Conservation (phyloP, 1,140 invertebrate genomes). For the Drosophila kikkawai region DNA sequence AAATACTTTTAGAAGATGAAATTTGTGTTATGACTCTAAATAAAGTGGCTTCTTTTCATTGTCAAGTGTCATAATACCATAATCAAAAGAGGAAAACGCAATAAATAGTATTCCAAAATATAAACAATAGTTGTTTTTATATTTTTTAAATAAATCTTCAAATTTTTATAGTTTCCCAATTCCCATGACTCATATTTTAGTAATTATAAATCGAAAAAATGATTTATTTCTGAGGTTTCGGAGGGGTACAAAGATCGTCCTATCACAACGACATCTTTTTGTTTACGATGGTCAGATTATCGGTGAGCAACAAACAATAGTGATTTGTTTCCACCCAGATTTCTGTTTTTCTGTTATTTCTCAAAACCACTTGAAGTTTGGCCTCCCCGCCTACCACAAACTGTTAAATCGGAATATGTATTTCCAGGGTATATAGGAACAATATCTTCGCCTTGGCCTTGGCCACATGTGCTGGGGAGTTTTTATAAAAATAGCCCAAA, state of each 20-base stretch:
- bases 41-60: background rate
- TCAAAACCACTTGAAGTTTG: conserved; percentile 29
- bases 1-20: too few relatives aligned
- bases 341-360: conserved; percentile 18
- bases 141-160: background rate
- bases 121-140: too few relatives aligned
- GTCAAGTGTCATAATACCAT: too few relatives aligned
- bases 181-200: background rate
- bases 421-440: background rate
- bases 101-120: too few relatives aligned
- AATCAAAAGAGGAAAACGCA: too few relatives aligned
- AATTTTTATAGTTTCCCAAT: background rate
- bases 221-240: background rate
- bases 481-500: conserved; percentile 53
- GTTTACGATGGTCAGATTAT: conserved; percentile 27
- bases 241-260: background rate
- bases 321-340: conserved; percentile 44
- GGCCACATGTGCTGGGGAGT: conserved; percentile 37
- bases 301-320: conserved; percentile 4
- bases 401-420: background rate
- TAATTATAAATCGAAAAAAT: background rate
- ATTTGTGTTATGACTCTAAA: background rate
- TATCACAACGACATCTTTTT: conserved; percentile 12
- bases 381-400: background rate
- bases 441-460: conserved; percentile 28